Conservation (phyloP, 2,888 invertebrate species). For the Ornithoptera alexandrae region DNA sequence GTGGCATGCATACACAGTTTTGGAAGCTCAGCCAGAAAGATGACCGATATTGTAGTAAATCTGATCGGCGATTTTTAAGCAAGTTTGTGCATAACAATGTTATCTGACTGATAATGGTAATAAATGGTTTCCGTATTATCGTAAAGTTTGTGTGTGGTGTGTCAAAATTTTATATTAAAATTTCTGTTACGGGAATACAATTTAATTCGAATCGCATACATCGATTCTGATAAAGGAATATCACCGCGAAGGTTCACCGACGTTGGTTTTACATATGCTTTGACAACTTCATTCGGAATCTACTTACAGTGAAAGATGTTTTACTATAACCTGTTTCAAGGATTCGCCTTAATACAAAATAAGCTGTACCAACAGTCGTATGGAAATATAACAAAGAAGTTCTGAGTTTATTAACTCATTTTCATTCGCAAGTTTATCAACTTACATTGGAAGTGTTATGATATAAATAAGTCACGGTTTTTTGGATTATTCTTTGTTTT, state of each 20-base stretch:
- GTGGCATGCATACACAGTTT: too few species aligned
- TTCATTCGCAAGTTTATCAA: too few species aligned
- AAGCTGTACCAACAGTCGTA: neutral
- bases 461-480: neutral
- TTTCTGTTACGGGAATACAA: neutral
- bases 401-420: neutral
- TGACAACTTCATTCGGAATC: constrained; percentile 28
- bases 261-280: constrained; percentile 21
- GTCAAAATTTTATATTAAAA: neutral
- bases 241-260: constrained; percentile 27
- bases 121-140: too few species aligned
- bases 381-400: neutral
- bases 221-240: constrained; percentile 22
- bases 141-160: too few species aligned
- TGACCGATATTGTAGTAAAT: too few species aligned
- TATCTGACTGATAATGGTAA: too few species aligned
- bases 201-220: constrained; percentile 24
- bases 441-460: neutral
- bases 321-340: constrained; percentile 1
- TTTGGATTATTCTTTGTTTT: neutral
- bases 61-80: too few species aligned
- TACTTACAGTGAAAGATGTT: constrained; percentile 21
- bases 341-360: neutral
- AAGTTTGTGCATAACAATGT: too few species aligned
- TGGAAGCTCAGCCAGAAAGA: too few species aligned